Conservation (phyloP, 2,113 vertebrate genomes). For the Tyto alba region DNA sequence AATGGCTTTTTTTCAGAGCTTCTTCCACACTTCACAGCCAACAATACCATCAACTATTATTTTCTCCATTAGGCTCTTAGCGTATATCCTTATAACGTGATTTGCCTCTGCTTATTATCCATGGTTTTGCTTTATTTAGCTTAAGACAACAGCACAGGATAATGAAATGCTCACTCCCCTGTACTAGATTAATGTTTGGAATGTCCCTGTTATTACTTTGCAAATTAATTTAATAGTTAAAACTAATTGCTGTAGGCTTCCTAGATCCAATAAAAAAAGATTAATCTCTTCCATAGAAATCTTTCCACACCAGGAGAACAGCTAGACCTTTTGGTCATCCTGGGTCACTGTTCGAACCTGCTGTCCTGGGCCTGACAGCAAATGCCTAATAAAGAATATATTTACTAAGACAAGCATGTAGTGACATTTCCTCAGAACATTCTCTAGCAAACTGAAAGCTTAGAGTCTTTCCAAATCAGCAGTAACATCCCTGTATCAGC, state of each 20-base stretch:
- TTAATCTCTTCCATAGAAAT: not conserved
- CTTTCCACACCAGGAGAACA: not conserved
- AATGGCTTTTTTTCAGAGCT: not conserved
- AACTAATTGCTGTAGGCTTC: not conserved
- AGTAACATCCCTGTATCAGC: not conserved
- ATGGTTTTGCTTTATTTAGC: not conserved
- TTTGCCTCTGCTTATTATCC: not conserved
- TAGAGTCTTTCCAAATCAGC: not conserved
- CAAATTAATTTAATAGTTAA: not conserved
- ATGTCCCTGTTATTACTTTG: not conserved
- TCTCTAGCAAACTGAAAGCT: not conserved
- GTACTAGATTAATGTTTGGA: not conserved
- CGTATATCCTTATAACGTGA: not conserved
- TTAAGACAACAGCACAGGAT: not conserved
- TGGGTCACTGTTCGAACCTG: not conserved
- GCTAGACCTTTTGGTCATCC: not conserved
- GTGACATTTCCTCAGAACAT: not conserved
- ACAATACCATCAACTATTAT: not conserved
- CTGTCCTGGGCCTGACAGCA: not conserved
- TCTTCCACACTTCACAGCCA: not conserved
- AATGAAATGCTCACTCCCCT: not conserved
- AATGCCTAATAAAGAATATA: not conserved
- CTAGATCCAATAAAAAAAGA: not conserved
- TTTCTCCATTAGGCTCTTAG: not conserved
- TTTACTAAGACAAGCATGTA: rapidly evolving